Evolutionary conservation across 2,797 vertebrate genomes (phyloP).

Genomic region (Microctenopoma steveboyesi): DNA sequence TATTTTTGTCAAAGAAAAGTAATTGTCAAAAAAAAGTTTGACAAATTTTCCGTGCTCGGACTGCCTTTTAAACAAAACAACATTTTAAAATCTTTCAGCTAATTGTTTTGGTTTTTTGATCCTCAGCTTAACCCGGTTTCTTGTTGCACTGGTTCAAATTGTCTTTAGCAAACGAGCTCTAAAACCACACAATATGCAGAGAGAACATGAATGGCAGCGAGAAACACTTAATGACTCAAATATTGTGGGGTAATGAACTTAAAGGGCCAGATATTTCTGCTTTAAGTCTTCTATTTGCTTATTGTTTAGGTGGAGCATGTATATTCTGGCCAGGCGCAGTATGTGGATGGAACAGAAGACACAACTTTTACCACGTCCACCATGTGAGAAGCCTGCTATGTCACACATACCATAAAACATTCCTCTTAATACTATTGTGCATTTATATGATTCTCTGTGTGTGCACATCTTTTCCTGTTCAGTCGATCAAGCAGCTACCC

Average conservation of each 20-base stretch:
- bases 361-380: slow-evolving; percentile 82
- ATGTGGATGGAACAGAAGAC: slow-evolving; percentile 87
- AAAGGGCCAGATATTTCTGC: too few species aligned
- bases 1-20: neutral
- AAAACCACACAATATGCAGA: too few species aligned
- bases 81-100: neutral
- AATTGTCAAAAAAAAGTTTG: neutral
- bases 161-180: too few species aligned
- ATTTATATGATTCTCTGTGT: slow-evolving; percentile 3
- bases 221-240: too few species aligned
- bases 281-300: slow-evolving; percentile 8
- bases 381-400: slow-evolving; percentile 74
- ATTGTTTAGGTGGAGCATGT: slow-evolving; percentile 86
- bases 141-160: neutral
- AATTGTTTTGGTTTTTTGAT: neutral
- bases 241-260: too few species aligned
- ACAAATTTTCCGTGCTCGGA: neutral
- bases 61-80: neutral
- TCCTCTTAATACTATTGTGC: neutral
- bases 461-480: slow-evolving; percentile 15
- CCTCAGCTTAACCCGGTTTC: neutral
- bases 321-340: slow-evolving; percentile 90
- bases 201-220: too few species aligned
- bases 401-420: neutral
- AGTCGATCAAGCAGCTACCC: slow-evolving; percentile 89